A percentile compares a stretch with the other conserved stretches of the same genome.
Conservation (phyloP, 2,797 vertebrate species). For the Discoglossus pictus region DNA sequence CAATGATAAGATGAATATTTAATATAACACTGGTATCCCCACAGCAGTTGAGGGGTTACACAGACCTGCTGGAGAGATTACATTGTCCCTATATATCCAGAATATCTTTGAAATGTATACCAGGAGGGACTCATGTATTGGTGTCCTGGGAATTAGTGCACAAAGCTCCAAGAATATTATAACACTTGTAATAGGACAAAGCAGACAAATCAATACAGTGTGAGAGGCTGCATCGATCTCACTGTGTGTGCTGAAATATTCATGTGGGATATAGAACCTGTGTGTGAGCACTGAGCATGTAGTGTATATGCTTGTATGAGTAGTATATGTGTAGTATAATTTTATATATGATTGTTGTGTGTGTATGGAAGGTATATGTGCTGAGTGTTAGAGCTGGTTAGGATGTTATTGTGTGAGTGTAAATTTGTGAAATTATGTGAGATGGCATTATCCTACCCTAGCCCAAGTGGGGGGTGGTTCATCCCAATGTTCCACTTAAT, state of each 20-base stretch:
- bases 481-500: no score
- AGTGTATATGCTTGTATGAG: background rate
- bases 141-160: conserved; percentile 31
- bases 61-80: background rate
- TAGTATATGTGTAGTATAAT: background rate
- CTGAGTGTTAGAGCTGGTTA: no score
- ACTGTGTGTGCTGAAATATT: conserved; percentile 43
- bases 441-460: no score
- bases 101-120: conserved; percentile 7
- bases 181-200: conserved; percentile 37
- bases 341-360: background rate
- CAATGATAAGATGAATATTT: background rate
- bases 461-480: no score
- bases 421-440: no score
- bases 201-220: conserved; percentile 41
- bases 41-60: background rate
- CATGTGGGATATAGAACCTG: conserved; percentile 7
- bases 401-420: no score
- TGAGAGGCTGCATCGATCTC: conserved; percentile 43
- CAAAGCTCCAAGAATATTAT: conserved; percentile 25
- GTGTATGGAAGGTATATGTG: background rate
- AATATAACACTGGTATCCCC: background rate
- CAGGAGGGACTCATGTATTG: conserved; percentile 10
- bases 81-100: conserved; percentile 3
- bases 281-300: background rate